phyloP scores from a whole-genome alignment of 2,113 vertebrate species.

The Urocynchramus pylzowi region DNA sequence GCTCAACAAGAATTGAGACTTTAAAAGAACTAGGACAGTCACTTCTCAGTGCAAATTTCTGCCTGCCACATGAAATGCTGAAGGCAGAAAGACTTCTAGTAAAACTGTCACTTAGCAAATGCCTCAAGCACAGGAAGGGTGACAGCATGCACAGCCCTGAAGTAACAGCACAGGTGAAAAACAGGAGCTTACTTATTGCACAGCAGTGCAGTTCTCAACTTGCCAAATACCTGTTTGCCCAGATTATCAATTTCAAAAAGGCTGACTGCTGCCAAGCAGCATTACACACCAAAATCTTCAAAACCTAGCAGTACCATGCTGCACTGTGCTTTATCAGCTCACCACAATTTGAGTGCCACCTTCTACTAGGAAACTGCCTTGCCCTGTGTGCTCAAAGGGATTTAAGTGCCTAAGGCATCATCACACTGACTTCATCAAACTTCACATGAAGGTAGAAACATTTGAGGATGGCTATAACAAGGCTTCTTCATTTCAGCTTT shows the following conservation, averaged over 20 bases:
- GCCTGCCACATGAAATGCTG: background rate
- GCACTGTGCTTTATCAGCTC: background rate
- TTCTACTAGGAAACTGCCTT: background rate
- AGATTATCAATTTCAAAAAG: background rate
- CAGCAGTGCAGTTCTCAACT: background rate
- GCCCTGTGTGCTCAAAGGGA: background rate
- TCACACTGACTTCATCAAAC: background rate
- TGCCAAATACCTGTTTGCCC: background rate
- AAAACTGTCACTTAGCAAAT: background rate
- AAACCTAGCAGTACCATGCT: background rate
- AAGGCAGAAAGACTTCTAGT: background rate
- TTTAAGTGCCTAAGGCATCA: background rate
- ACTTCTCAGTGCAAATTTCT: background rate
- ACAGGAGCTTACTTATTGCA: background rate
- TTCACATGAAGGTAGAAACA: background rate
- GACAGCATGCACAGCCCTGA: background rate
- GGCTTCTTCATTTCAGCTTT: background rate
- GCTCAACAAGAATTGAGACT: background rate
- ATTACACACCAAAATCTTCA: background rate
- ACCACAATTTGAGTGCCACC: background rate
- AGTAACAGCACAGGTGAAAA: background rate
- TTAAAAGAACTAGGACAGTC: background rate
- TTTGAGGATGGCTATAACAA: background rate
- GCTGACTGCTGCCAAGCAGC: background rate
- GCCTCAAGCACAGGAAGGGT: background rate